Conservation (phyloP, 1,140 invertebrate genomes). For the Medauroidea extradentata region DNA sequence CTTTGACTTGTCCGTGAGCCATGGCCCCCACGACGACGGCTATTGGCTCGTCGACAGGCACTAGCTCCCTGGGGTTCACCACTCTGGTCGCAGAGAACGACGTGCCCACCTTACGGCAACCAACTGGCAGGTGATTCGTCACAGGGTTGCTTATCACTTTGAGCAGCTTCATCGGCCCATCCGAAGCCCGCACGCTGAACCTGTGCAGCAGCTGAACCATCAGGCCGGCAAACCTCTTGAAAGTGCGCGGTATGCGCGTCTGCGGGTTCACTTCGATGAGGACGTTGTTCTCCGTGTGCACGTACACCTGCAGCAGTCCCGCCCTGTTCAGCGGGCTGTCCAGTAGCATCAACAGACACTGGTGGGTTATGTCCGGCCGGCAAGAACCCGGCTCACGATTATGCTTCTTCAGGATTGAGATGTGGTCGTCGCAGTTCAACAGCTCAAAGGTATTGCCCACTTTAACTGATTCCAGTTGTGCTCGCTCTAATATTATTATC, state of each 20-base stretch:
- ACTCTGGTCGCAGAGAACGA: constrained; percentile 83
- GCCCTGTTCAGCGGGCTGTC: constrained; percentile 94
- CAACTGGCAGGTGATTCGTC: constrained; percentile 91
- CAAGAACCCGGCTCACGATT: constrained; percentile 78
- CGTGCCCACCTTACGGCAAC: constrained; percentile 85
- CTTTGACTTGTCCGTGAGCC: constrained; percentile 87
- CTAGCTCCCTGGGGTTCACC: constrained; percentile 72
- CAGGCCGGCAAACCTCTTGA: constrained; percentile 95
- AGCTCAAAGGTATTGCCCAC: constrained; percentile 87
- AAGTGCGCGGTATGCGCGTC: constrained; percentile 96
- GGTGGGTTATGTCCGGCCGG: constrained; percentile 92
- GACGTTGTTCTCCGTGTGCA: constrained; percentile 95
- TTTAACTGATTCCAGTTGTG: constrained; percentile 94
- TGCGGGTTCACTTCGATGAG: constrained; percentile 98
- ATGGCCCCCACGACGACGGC: constrained; percentile 94
- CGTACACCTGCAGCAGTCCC: constrained; percentile 85
- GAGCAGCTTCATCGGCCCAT: constrained; percentile 84
- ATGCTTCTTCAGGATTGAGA: constrained; percentile 75
- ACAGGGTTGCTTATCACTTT: constrained; percentile 99
- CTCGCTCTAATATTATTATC: constrained; percentile 90
- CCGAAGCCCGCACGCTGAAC: constrained; percentile 83
- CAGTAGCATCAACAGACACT: constrained; percentile 92
- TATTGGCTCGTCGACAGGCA: constrained; percentile 76
- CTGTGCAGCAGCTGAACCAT: constrained; percentile 79
- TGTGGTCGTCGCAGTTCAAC: constrained; percentile 92